Evolutionary conservation across 2,113 vertebrate species (phyloP).

Genomic region (Ondatra zibethicus): DNA sequence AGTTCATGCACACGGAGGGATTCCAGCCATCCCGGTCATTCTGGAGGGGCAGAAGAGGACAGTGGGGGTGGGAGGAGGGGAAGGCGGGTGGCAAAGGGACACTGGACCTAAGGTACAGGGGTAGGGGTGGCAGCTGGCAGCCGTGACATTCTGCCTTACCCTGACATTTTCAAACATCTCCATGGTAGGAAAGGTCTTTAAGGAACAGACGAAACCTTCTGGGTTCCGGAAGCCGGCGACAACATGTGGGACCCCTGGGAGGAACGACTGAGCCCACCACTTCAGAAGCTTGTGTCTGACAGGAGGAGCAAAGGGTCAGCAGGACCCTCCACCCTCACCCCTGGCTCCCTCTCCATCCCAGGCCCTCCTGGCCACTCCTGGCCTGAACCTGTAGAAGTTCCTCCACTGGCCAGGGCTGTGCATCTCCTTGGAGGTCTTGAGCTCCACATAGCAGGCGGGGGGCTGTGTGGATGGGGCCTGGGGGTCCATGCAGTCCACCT

Average conservation of each 20-base stretch:
- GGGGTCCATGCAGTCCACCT: constrained; percentile 92
- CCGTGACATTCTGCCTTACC: constrained; percentile 80
- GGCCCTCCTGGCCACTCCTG: not conserved
- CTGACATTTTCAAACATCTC: constrained; percentile 92
- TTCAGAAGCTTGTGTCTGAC: constrained; percentile 94
- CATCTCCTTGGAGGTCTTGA: constrained; percentile 94
- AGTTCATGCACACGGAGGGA: constrained; percentile 95
- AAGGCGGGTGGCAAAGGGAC: not conserved
- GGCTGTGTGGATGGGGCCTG: constrained; percentile 84
- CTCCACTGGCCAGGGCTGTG: constrained; percentile 91
- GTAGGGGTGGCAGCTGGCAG: not conserved
- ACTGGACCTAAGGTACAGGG: not conserved
- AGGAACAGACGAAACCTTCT: constrained; percentile 88
- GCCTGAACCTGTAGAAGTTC: constrained; percentile 91
- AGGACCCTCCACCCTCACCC: too few species aligned
- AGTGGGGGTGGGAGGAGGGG: not conserved
- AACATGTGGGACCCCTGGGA: constrained; percentile 92
- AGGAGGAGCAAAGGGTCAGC: not conserved
- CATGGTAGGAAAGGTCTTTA: constrained; percentile 91
- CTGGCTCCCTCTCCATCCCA: not conserved
- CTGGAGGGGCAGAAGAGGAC: constrained; percentile 77
- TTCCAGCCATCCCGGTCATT: constrained; percentile 93
- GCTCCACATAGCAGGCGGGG: constrained; percentile 92
- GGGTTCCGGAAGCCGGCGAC: constrained; percentile 93
- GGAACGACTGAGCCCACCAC: constrained; percentile 97